Conservation (phyloP, 2,888 invertebrate species). For the Melipona beecheii region DNA sequence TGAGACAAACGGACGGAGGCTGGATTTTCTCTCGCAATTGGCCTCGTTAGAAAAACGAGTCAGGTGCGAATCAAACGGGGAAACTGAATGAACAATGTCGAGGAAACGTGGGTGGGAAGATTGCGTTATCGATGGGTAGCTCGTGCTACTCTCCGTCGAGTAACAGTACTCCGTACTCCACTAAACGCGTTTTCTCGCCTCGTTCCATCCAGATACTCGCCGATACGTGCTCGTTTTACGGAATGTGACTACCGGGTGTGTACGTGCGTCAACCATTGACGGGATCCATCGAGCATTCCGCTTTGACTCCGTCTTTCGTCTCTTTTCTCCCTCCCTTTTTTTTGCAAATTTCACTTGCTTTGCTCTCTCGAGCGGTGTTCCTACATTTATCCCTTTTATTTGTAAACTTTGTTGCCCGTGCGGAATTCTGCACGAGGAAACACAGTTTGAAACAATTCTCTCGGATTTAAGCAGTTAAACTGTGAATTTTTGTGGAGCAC, state of each 20-base stretch:
- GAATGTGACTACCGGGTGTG: slow-evolving; percentile 20
- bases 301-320: no score
- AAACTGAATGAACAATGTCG: slow-evolving; percentile 67
- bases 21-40: background rate
- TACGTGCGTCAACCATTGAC: slow-evolving; percentile 7
- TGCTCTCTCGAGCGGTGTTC: no score
- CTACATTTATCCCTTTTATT: no score
- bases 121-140: slow-evolving; percentile 28
- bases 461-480: background rate
- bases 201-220: slow-evolving; percentile 24
- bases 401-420: background rate
- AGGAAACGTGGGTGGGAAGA: slow-evolving; percentile 64
- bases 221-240: slow-evolving; percentile 44
- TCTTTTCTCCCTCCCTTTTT: no score
- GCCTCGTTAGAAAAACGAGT: background rate
- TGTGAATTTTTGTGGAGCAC: no score
- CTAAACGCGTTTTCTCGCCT: slow-evolving; percentile 43
- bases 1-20: background rate
- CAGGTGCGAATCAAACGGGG: background rate
- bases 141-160: slow-evolving; percentile 37
- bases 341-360: no score
- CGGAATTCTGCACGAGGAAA: background rate
- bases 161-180: slow-evolving; percentile 50
- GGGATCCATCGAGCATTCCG: background rate
- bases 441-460: background rate